Percentiles rank a stretch among this genome's conserved stretches.
Evolutionary conservation across 2,797 vertebrate species (phyloP).

Genomic region (Pangasius krempfi): DNA sequence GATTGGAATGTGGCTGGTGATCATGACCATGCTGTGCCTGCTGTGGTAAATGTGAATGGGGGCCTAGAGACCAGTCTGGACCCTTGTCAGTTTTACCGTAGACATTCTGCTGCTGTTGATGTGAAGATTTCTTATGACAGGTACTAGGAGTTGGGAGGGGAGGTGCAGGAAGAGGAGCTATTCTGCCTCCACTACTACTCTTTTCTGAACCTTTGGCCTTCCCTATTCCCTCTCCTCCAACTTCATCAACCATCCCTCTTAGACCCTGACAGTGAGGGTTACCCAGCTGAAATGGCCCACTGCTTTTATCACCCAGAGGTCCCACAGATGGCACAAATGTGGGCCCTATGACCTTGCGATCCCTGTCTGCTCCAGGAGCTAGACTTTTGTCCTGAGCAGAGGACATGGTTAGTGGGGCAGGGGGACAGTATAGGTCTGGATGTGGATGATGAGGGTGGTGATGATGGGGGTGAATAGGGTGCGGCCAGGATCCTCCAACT

Average conservation of each 20-base stretch:
- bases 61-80: conserved; percentile 78
- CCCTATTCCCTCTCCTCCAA: conserved; percentile 64
- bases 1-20: conserved; percentile 50
- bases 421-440: conserved; percentile 75
- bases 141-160: conserved; percentile 61
- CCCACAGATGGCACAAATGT: conserved; percentile 91
- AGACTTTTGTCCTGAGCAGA: conserved; percentile 80
- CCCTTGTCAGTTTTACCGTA: conserved; percentile 84
- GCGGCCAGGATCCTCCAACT: conserved; percentile 74
- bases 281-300: conserved; percentile 76
- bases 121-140: conserved; percentile 77
- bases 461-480: conserved; percentile 75
- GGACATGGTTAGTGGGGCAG: conserved; percentile 67
- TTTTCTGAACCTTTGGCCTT: conserved; percentile 76
- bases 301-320: conserved; percentile 79
- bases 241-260: conserved; percentile 69
- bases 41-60: conserved; percentile 64
- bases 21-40: conserved; percentile 58
- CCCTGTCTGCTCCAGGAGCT: conserved; percentile 68
- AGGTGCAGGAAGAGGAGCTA: conserved; percentile 61
- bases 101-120: conserved; percentile 70
- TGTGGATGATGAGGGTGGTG: conserved; percentile 74
- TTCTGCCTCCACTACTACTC: conserved; percentile 62
- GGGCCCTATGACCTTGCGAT: conserved; percentile 83
- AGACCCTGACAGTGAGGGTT: conserved; percentile 77